phyloP scores from a whole-genome alignment of 2,797 vertebrate species.

The Pangasius macronema region DNA sequence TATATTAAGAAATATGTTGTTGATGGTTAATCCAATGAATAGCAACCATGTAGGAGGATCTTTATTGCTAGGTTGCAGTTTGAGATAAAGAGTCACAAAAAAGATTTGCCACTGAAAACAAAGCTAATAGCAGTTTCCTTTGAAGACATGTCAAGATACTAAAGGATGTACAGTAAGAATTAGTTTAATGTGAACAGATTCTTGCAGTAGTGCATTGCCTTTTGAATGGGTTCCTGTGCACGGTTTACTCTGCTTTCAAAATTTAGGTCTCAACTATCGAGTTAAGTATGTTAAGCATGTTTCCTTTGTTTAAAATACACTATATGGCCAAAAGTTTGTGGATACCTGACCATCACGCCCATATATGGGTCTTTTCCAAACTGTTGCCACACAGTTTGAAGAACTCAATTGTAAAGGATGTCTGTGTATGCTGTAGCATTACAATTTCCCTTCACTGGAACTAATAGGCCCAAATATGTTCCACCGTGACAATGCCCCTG shows the following conservation, averaged over 20 bases:
- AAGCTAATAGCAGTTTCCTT: not conserved
- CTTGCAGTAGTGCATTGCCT: not conserved
- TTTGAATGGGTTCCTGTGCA: not conserved
- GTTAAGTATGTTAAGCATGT: not conserved
- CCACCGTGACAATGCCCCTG: not conserved
- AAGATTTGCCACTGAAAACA: not conserved
- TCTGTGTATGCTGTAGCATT: not conserved
- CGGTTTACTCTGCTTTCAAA: not conserved
- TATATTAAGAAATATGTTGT: not conserved
- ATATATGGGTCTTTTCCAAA: not conserved
- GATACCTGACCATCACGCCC: not conserved
- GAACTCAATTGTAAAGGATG: not conserved
- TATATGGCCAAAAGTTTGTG: not conserved
- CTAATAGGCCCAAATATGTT: not conserved
- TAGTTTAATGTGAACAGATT: not conserved
- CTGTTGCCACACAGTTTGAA: not conserved
- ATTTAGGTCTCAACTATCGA: not conserved
- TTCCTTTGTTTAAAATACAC: not conserved
- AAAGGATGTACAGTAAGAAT: not conserved
- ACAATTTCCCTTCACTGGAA: not conserved
- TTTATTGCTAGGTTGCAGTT: not conserved
- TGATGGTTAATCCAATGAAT: not conserved
- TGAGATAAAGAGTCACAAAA: not conserved
- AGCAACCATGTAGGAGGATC: not conserved
- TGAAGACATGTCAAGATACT: slow-evolving; percentile 9